Evolutionary conservation across 2,113 vertebrate species (phyloP).

Genomic region (Pimephales promelas): DNA sequence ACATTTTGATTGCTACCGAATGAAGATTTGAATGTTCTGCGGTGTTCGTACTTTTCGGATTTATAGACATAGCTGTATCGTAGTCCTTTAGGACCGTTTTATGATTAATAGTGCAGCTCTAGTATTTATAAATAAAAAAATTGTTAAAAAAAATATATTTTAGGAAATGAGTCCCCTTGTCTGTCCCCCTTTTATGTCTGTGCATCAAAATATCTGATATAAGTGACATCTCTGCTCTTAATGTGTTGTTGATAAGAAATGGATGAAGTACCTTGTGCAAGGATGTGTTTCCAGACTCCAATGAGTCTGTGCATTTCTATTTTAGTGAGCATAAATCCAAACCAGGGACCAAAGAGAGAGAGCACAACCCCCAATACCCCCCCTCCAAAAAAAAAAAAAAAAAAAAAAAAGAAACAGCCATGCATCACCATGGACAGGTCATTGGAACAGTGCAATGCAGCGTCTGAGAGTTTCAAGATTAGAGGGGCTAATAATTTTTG

Average conservation of each 20-base stretch:
- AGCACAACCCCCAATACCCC: too few species aligned
- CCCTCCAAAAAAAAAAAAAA: too few species aligned
- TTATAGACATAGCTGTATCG: too few species aligned
- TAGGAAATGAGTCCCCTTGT: not conserved
- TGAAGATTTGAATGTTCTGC: too few species aligned
- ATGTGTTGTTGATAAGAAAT: constrained; percentile 60
- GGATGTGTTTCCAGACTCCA: constrained; percentile 49
- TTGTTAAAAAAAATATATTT: not conserved
- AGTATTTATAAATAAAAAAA: not conserved
- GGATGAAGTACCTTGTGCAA: constrained; percentile 62
- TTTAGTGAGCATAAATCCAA: constrained; percentile 68
- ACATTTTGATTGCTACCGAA: too few species aligned
- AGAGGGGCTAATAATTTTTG: constrained; percentile 79
- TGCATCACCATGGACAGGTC: constrained; percentile 80
- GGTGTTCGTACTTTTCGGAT: too few species aligned
- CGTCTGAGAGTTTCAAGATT: constrained; percentile 80
- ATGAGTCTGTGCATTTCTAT: constrained; percentile 61
- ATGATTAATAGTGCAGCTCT: too few species aligned
- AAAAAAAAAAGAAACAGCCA: constrained; percentile 65
- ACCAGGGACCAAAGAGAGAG: constrained; percentile 27
- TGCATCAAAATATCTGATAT: not conserved
- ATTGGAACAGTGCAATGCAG: constrained; percentile 73
- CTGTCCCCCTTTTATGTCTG: not conserved
- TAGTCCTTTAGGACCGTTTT: too few species aligned
- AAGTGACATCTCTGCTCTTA: constrained; percentile 26